Percentiles rank a stretch among this genome's conserved stretches.
These are phyloP conservation scores for Steinernema hermaphroditum DNA, from an alignment of 2,888 invertebrate species.

Conservation along the genomic window DNA sequence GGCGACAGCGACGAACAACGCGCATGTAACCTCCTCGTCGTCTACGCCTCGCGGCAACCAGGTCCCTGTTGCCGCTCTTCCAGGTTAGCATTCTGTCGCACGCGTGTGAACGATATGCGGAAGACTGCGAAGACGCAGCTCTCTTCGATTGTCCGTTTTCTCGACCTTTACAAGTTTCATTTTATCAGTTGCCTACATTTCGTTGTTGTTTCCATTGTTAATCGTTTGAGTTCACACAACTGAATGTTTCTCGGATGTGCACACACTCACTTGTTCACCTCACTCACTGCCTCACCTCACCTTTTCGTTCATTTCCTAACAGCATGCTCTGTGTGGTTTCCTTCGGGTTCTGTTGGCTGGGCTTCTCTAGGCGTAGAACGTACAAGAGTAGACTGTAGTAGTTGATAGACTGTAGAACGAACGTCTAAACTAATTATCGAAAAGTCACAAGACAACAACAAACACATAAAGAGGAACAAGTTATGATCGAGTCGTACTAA, in stretches of 20 bases:
- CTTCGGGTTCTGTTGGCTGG: background rate
- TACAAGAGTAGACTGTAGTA: background rate
- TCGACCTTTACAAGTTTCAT: no score
- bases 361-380: background rate
- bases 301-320: background rate
- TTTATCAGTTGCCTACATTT: no score
- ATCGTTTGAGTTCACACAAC: no score
- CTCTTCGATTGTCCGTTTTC: no score
- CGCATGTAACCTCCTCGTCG: slow-evolving; percentile 34
- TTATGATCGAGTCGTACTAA: no score
- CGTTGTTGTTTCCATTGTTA: no score
- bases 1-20: slow-evolving; percentile 50
- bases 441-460: background rate
- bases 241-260: no score
- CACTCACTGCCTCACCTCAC: background rate
- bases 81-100: slow-evolving; percentile 29
- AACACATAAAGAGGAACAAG: background rate
- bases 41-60: slow-evolving; percentile 27
- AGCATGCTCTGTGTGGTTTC: background rate
- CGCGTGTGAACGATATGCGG: background rate
- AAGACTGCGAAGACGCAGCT: no score
- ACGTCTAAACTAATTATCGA: background rate
- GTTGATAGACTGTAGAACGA: background rate
- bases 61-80: slow-evolving; percentile 25
- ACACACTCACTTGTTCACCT: background rate